These are phyloP conservation scores for Pseudochaenichthys georgianus DNA, from an alignment of 2,797 vertebrate genomes.

Conservation along the genomic window DNA sequence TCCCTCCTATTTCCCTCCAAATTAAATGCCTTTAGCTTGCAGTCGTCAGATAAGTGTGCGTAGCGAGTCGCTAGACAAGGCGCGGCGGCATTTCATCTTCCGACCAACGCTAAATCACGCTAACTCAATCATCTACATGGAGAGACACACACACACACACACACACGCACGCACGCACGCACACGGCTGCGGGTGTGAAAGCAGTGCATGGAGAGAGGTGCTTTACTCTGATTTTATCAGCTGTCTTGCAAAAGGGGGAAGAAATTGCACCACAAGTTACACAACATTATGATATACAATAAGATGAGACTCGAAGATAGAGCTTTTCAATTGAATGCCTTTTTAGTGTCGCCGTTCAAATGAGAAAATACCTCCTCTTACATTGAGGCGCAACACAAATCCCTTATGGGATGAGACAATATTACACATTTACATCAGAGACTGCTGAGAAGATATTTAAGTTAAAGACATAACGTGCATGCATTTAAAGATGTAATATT, in stretches of 20 bases:
- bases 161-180: too few species aligned
- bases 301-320: conserved; percentile 74
- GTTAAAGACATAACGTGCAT: conserved; percentile 48
- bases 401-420: conserved; percentile 68
- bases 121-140: conserved; percentile 80
- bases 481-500: conserved; percentile 53
- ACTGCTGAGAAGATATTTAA: conserved; percentile 58
- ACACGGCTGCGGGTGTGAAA: conserved; percentile 29
- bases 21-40: conserved; percentile 76
- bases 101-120: conserved; percentile 74
- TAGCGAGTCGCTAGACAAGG: conserved; percentile 65
- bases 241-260: conserved; percentile 67
- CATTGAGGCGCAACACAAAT: conserved; percentile 52
- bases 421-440: conserved; percentile 73
- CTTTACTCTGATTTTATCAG: conserved; percentile 80
- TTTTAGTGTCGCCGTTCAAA: conserved; percentile 76
- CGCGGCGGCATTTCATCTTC: conserved; percentile 75
- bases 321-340: conserved; percentile 73
- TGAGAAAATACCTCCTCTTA: conserved; percentile 74
- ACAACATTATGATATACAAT: conserved; percentile 81
- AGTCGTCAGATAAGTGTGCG: conserved; percentile 75
- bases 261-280: conserved; percentile 68
- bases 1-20: conserved; percentile 41
- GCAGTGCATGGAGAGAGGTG: conserved; percentile 61
- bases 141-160: conserved; percentile 35